Evolutionary conservation across 2,888 invertebrate species (phyloP), one percentile per base, ranked within the genome.

Genomic region (Nomada lathburiana): DNA sequence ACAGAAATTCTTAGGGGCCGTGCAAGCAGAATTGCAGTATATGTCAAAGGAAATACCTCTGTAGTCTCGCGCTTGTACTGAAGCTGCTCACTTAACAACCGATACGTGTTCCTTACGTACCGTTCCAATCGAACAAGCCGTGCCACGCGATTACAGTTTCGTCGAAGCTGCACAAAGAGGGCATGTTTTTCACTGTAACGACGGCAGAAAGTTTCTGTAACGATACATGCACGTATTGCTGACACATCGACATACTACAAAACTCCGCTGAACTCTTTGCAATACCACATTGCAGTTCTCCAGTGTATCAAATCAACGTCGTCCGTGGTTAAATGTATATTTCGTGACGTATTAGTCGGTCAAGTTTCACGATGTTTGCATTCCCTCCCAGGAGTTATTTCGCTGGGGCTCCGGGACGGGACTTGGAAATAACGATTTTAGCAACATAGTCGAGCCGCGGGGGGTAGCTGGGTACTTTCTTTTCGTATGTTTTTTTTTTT

Each of bases 291-390:
- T 44, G 62, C 3, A 60, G 47, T 64, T n/a, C 57, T 20, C 18
- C 42, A 53, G 9, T 10, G 57, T 16, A 26, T 47, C 18, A 26
- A 9, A 18, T 71, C 4, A 4, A 18, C 18, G 2, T 53, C 60
- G 23, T 44, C 57, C 67, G 29, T 72, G 44, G 79, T 82, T 86
- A 89, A 89, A 87, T 89, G 86, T 89, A 89, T 89, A 89, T 89
- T 90, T 90, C 89, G 87, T 85, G 85, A 82, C 86, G 88, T 89
- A 90, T 90, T 90, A 55, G 23, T 83, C 80, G 81, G 78, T 76
- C 81, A 75, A 87, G 86, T 87, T 89, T 88, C 82, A 62, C 76
- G 29, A 53, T 84, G 68, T 64, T 79, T 72, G 53, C 55, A 67
- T 83, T 83, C 78, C 76, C 76, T 73, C 60, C 55, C 29, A 20